Conservation (phyloP, 1,140 invertebrate genomes). For the Chionoecetes opilio region DNA sequence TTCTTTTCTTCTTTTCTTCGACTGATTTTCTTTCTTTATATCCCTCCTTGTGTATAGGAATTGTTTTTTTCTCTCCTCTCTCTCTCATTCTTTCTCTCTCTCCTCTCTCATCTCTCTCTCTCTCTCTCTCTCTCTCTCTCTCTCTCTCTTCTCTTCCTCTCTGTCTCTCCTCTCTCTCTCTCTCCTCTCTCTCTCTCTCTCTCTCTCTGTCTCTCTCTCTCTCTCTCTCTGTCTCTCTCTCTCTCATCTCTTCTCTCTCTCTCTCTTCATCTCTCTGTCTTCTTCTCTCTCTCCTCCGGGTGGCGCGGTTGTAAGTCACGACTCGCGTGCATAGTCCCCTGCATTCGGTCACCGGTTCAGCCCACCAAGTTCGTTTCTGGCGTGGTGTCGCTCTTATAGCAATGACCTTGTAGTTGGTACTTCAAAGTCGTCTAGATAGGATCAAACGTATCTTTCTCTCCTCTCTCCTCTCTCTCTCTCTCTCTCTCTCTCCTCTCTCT, state of each 20-base stretch:
- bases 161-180: not conserved
- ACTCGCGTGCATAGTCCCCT: no score
- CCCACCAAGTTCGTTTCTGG: no score
- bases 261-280: no score
- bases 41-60: not conserved
- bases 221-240: not conserved
- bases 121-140: not conserved
- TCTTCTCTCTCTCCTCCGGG: not conserved
- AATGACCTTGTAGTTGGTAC: no score
- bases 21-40: not conserved
- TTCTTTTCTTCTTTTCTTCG: constrained; percentile 9
- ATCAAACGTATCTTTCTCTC: not conserved
- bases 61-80: not conserved
- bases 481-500: not conserved
- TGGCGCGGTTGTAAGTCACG: no score
- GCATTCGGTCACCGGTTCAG: no score
- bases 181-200: not conserved
- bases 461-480: not conserved
- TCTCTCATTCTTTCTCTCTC: not conserved
- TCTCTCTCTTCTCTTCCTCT: not conserved
- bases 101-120: not conserved
- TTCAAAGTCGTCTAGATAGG: no score
- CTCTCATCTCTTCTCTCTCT: no score
- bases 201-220: constrained; percentile 32
- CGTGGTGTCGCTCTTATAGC: no score